Conservation (phyloP, 2,113 vertebrate species). For the Haemorhous mexicanus region DNA sequence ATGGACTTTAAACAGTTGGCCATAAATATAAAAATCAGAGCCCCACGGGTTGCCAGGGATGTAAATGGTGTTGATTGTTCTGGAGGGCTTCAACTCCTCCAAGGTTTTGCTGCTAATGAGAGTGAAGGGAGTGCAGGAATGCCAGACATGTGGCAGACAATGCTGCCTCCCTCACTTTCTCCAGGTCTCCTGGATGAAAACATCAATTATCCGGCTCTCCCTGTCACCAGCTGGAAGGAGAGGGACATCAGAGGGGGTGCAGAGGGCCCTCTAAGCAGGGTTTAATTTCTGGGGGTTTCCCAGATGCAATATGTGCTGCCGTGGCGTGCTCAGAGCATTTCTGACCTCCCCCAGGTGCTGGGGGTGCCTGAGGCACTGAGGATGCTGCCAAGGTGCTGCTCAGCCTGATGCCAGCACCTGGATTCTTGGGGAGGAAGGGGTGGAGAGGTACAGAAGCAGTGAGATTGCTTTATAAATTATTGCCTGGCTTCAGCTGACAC, state of each 20-base stretch:
- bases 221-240: neutral
- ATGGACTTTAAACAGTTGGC: slow-evolving; percentile 36
- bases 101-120: neutral
- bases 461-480: slow-evolving; percentile 41
- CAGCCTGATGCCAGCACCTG: neutral
- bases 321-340: neutral
- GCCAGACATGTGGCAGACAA: fast-evolving
- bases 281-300: neutral
- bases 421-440: neutral
- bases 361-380: neutral
- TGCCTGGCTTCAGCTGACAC: neutral
- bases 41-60: neutral
- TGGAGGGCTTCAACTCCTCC: neutral
- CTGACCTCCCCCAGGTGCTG: neutral
- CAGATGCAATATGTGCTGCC: neutral
- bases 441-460: neutral
- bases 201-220: neutral
- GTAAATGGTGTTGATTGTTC: neutral
- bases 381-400: neutral
- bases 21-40: slow-evolving; percentile 57
- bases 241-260: neutral
- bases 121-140: neutral
- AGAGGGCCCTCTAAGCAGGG: neutral
- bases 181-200: neutral
- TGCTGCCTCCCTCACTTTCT: neutral